phyloP scores from a whole-genome alignment of 2,888 invertebrate species.

The Melinaea menophilus region DNA sequence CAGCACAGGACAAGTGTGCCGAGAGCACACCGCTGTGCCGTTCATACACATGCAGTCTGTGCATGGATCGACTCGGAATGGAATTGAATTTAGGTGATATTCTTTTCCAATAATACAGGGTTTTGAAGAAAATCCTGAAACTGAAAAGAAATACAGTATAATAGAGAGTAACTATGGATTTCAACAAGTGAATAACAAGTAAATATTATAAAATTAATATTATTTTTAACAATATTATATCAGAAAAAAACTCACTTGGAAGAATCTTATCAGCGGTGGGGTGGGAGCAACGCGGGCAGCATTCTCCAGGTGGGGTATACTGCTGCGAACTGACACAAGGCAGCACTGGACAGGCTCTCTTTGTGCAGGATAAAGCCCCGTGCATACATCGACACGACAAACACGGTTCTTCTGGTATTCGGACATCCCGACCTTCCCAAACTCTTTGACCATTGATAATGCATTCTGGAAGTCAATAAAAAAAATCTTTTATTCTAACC shows the following conservation, averaged over 20 bases:
- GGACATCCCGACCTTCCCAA: slow-evolving; percentile 87
- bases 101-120: slow-evolving; percentile 85
- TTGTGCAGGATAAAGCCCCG: slow-evolving; percentile 85
- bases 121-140: slow-evolving; percentile 62
- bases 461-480: slow-evolving; percentile 80
- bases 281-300: slow-evolving; percentile 81
- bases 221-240: not conserved
- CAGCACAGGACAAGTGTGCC: slow-evolving; percentile 92
- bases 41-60: slow-evolving; percentile 90
- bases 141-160: slow-evolving; percentile 30
- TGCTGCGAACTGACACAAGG: slow-evolving; percentile 87
- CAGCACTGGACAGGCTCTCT: slow-evolving; percentile 92
- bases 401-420: slow-evolving; percentile 90
- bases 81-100: slow-evolving; percentile 79
- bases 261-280: slow-evolving; percentile 72
- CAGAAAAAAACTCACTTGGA: slow-evolving; percentile 53
- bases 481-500: slow-evolving; percentile 13
- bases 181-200: not conserved
- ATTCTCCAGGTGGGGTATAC: slow-evolving; percentile 85
- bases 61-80: slow-evolving; percentile 85
- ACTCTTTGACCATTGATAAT: slow-evolving; percentile 90
- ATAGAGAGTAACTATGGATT: too few species aligned
- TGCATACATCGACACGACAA: slow-evolving; percentile 88
- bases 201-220: not conserved
- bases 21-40: slow-evolving; percentile 87